Conservation (phyloP, 2,113 vertebrate species). For the Gobiocypris rarus region DNA sequence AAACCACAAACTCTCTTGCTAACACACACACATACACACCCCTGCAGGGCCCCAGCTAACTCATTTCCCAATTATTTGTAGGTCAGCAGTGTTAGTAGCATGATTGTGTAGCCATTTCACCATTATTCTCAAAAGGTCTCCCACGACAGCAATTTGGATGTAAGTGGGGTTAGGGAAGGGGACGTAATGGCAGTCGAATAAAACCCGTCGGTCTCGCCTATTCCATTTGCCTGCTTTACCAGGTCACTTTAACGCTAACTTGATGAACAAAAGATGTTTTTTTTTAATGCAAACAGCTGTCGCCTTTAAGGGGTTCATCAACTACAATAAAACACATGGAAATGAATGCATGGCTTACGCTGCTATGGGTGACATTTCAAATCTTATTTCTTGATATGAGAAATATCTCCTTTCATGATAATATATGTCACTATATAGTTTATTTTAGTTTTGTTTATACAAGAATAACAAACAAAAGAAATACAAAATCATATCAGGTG, state of each 20-base stretch:
- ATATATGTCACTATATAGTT: too few species aligned
- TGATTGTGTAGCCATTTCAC: constrained; percentile 55
- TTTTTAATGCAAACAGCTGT: constrained; percentile 33
- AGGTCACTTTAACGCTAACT: constrained; percentile 30
- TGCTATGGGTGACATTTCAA: background rate
- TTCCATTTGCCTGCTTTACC: constrained; percentile 39
- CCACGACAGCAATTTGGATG: constrained; percentile 33
- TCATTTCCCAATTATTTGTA: constrained; percentile 61
- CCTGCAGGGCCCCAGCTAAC: constrained; percentile 46
- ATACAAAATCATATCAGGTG: too few species aligned
- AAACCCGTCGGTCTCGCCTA: background rate
- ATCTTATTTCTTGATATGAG: background rate
- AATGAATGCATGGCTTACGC: background rate
- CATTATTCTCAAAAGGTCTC: constrained; percentile 53
- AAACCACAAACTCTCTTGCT: background rate
- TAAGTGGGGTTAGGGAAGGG: constrained; percentile 18
- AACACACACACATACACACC: constrained; percentile 20
- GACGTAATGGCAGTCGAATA: background rate
- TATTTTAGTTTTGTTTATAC: too few species aligned
- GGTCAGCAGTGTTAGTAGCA: constrained; percentile 61
- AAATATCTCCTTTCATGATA: background rate
- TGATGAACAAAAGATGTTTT: constrained; percentile 40
- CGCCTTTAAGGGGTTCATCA: constrained; percentile 7
- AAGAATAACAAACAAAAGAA: too few species aligned
- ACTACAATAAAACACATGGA: background rate